A percentile compares a stretch with the other conserved stretches of the same genome.
Evolutionary conservation across 2,113 vertebrate genomes (phyloP).

Genomic region (Calyptommatus sinebrachiatus): DNA sequence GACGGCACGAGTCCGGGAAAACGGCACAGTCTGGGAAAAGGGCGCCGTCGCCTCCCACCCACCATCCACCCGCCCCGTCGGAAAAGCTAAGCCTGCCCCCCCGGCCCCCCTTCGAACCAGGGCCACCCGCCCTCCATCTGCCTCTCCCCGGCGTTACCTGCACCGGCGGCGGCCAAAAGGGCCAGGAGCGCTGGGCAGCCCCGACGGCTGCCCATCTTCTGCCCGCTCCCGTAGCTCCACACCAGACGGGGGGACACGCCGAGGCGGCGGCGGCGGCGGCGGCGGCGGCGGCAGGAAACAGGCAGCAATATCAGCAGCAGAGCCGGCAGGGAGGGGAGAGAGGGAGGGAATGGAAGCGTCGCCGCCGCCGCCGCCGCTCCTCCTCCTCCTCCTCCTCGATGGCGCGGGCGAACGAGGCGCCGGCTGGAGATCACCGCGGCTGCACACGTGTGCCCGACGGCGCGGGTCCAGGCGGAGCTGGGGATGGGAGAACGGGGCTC

Average conservation of each 20-base stretch:
- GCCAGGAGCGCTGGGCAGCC: not conserved
- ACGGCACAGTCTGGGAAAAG: not conserved
- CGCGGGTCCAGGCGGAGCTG: too few species aligned
- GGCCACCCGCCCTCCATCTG: not conserved
- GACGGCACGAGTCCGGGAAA: too few species aligned
- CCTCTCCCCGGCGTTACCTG: not conserved
- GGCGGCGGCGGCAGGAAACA: not conserved
- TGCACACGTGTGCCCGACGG: too few species aligned
- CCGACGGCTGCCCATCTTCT: not conserved
- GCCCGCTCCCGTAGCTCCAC: not conserved
- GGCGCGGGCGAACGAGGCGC: too few species aligned
- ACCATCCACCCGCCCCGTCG: not conserved
- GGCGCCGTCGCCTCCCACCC: not conserved
- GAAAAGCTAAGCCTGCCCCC: not conserved
- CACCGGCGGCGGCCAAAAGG: slow-evolving; percentile 34
- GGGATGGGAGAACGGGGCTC: not conserved
- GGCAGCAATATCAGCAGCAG: too few species aligned
- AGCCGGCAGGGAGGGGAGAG: not conserved
- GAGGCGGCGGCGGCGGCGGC: not conserved
- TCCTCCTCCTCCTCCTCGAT: too few species aligned
- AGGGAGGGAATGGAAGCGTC: not conserved
- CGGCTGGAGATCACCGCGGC: too few species aligned
- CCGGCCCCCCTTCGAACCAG: not conserved
- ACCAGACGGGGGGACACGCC: not conserved
- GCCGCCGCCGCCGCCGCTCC: not conserved